Evolutionary conservation across 1,140 invertebrate species (phyloP).

Genomic region (Pararge aegeria): DNA sequence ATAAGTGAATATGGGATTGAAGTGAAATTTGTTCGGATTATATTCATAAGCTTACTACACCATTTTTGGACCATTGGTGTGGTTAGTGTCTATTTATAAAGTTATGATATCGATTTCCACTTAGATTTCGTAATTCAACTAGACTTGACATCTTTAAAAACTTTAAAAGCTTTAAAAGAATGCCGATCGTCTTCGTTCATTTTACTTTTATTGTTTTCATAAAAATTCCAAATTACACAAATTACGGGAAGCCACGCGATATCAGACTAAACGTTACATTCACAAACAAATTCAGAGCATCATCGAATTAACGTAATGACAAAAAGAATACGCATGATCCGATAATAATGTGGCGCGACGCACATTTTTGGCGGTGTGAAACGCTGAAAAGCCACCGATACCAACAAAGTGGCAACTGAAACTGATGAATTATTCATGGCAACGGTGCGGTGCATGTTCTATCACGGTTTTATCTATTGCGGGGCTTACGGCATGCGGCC

Average conservation of each 20-base stretch:
- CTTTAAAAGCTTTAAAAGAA: too few relatives aligned
- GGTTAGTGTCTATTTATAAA: too few relatives aligned
- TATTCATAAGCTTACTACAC: too few relatives aligned
- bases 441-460: conserved; percentile 77
- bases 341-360: conserved; percentile 68
- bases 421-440: conserved; percentile 78
- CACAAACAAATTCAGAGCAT: conserved; percentile 12
- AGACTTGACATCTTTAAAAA: too few relatives aligned
- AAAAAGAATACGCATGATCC: conserved; percentile 40
- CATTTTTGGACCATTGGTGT: too few relatives aligned
- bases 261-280: conserved; percentile 8
- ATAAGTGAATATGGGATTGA: too few relatives aligned
- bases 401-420: conserved; percentile 78
- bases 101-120: too few relatives aligned
- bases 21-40: too few relatives aligned
- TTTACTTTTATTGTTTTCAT: too few relatives aligned
- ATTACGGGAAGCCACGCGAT: not conserved
- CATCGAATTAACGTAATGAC: conserved; percentile 23
- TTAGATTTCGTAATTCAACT: too few relatives aligned
- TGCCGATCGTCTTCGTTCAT: too few relatives aligned
- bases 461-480: conserved; percentile 79
- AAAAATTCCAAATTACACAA: too few relatives aligned
- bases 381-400: conserved; percentile 77
- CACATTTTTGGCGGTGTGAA: conserved; percentile 74
- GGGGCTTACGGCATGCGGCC: conserved; percentile 56